Conservation (phyloP, 2,113 vertebrate genomes). For the Eubucco bourcierii region DNA sequence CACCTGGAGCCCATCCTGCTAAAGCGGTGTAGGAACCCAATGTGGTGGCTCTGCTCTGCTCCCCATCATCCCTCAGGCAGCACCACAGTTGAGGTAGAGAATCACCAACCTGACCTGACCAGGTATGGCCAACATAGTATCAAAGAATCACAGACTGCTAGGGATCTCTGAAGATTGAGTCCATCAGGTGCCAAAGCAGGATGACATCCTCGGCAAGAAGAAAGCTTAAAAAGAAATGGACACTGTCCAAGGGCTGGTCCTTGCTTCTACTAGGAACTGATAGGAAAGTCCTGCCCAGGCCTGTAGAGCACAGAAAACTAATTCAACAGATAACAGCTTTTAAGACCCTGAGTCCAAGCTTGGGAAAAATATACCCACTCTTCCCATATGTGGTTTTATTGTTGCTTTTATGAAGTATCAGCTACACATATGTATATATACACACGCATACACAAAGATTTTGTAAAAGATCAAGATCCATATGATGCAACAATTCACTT, state of each 20-base stretch:
- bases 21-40: neutral
- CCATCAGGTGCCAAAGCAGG: too few relatives aligned
- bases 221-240: neutral
- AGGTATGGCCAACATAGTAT: neutral
- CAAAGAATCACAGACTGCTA: too few relatives aligned
- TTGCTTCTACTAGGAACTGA: neutral
- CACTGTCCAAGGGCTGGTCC: neutral
- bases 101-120: neutral
- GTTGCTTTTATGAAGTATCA: neutral
- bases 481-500: neutral
- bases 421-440: neutral
- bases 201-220: neutral
- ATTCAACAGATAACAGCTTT: neutral
- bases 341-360: neutral
- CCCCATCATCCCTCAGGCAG: neutral
- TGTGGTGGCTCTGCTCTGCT: neutral
- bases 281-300: neutral
- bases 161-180: too few relatives aligned
- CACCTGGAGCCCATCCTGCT: constrained; percentile 9
- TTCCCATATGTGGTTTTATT: neutral
- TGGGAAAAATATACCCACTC: neutral
- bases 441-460: neutral
- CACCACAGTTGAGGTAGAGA: neutral
- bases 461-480: neutral
- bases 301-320: neutral